Conservation (phyloP, 2,113 vertebrate species). For the Chamaea fasciata region DNA sequence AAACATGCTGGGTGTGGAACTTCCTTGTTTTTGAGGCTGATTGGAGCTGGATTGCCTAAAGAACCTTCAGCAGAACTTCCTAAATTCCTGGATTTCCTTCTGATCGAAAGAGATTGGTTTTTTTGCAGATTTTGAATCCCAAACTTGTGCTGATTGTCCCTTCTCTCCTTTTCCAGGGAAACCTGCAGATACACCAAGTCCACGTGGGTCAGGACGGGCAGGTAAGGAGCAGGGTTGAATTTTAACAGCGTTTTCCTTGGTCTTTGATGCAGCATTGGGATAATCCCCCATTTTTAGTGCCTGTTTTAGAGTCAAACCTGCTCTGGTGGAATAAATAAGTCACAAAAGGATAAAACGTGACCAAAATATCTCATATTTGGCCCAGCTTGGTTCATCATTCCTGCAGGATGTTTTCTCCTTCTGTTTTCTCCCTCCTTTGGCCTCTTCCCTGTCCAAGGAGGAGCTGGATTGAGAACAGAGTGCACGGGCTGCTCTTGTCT, state of each 20-base stretch:
- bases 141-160: not conserved
- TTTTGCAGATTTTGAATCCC: not conserved
- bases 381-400: not conserved
- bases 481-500: not conserved
- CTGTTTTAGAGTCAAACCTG: not conserved
- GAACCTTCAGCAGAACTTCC: not conserved
- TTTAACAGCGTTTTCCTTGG: not conserved
- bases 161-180: constrained; percentile 79
- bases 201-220: constrained; percentile 95
- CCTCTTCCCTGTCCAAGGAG: not conserved
- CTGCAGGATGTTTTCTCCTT: not conserved
- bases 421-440: not conserved
- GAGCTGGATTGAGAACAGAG: not conserved
- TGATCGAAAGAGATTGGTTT: not conserved
- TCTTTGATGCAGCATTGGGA: not conserved
- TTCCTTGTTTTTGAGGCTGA: not conserved
- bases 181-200: constrained; percentile 96
- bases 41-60: not conserved
- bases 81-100: not conserved
- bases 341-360: not conserved
- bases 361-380: not conserved
- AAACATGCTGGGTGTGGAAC: not conserved
- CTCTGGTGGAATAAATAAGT: not conserved
- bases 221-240: constrained; percentile 75
- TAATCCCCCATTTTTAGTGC: not conserved